phyloP scores from a whole-genome alignment of 2,113 vertebrate species.

The Coregonus clupeaformis region DNA sequence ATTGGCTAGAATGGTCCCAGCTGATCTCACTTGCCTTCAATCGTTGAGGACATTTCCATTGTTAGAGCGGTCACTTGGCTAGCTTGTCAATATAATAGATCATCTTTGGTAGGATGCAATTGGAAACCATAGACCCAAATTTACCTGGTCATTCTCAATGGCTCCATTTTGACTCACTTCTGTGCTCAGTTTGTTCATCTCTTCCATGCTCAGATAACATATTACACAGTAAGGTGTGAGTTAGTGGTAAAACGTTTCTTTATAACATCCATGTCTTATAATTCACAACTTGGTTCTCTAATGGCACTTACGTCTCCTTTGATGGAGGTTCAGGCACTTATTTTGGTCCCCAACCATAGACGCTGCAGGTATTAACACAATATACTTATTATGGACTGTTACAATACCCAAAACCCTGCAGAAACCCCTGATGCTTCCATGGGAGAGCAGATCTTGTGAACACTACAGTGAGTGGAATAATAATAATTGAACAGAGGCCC shows the following conservation, averaged over 20 bases:
- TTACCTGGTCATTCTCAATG: constrained; percentile 1
- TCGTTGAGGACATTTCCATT: too few relatives aligned
- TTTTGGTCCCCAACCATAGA: background rate
- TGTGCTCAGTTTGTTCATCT: background rate
- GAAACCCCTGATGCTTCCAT: background rate
- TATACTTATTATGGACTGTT: background rate
- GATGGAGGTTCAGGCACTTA: background rate
- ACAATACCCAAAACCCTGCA: background rate
- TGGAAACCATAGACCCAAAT: background rate
- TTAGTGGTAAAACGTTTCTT: background rate
- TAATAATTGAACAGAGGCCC: background rate
- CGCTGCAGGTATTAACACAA: constrained; percentile 5
- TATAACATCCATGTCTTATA: background rate
- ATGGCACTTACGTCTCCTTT: constrained; percentile 11
- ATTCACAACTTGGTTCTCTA: background rate
- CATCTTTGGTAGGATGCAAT: background rate
- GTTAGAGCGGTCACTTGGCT: too few relatives aligned
- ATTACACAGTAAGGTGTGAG: background rate
- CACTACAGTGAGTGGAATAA: too few relatives aligned
- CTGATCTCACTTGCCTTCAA: too few relatives aligned
- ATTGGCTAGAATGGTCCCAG: too few relatives aligned
- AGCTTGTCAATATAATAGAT: too few relatives aligned
- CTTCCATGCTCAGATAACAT: background rate
- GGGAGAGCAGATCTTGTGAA: background rate
- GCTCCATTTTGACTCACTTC: background rate